Evolutionary conservation across 2,113 vertebrate genomes (phyloP).

Genomic region (Eonycteris spelaea): DNA sequence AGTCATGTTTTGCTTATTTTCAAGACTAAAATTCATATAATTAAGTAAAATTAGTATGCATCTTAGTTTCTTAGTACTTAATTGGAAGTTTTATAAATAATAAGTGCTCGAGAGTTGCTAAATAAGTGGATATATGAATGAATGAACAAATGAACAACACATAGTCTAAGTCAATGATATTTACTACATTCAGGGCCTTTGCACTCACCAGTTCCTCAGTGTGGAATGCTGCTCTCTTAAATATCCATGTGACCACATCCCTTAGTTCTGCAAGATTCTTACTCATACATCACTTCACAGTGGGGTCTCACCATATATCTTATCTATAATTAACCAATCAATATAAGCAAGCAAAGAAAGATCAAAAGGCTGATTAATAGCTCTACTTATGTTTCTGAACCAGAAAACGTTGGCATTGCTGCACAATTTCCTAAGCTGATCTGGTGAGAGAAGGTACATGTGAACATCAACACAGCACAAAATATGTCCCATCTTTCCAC

Average conservation of each 20-base stretch:
- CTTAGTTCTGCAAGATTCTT: not conserved
- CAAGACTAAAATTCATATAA: not conserved
- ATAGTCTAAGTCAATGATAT: not conserved
- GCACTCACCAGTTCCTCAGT: accelerated
- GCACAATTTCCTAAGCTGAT: not conserved
- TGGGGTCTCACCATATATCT: not conserved
- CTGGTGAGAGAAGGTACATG: not conserved
- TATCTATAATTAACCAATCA: not conserved
- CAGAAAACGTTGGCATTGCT: not conserved
- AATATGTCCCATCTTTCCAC: not conserved
- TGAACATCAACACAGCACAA: not conserved
- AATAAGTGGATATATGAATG: not conserved
- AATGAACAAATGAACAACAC: not conserved
- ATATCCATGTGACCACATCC: accelerated
- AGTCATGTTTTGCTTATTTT: not conserved
- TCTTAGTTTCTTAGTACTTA: not conserved
- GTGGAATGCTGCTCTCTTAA: not conserved
- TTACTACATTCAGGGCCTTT: not conserved
- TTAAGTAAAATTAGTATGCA: not conserved
- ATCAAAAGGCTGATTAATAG: not conserved
- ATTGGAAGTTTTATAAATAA: not conserved
- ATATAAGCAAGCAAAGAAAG: not conserved
- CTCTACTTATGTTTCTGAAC: not conserved
- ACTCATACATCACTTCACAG: not conserved
- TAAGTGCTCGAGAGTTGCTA: not conserved